These are phyloP conservation scores for Neosilurus hyrtlii DNA, from an alignment of 2,797 vertebrate species.

Conservation along the genomic window DNA sequence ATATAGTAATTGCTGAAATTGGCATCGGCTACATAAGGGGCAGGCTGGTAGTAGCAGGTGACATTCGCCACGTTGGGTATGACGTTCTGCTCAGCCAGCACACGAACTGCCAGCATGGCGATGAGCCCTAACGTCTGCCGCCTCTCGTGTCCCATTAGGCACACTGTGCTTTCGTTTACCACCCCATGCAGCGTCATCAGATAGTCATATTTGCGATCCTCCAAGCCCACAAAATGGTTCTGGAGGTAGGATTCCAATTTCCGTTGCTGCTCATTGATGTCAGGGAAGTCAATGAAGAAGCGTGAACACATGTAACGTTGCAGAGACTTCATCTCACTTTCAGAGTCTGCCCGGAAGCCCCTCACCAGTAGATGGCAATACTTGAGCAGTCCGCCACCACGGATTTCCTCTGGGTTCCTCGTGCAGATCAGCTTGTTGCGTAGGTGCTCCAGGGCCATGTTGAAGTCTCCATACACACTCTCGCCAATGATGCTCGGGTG, in stretches of 20 bases:
- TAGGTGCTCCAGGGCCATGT: conserved; percentile 91
- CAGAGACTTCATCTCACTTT: conserved; percentile 93
- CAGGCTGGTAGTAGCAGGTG: conserved; percentile 98
- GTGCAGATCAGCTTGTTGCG: conserved; percentile 95
- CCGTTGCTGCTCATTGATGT: conserved; percentile 94
- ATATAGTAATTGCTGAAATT: conserved; percentile 99
- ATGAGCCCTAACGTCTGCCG: conserved; percentile 96
- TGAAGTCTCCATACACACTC: conserved; percentile 94
- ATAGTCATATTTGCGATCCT: conserved; percentile 99
- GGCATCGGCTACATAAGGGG: conserved; percentile 94
- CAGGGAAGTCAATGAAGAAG: conserved; percentile 99
- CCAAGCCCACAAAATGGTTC: conserved; percentile 98
- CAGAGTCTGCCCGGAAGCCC: conserved; percentile 89
- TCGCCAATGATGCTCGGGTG: conserved; percentile 96
- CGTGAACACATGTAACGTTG: conserved; percentile 99
- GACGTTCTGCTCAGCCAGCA: conserved; percentile 96
- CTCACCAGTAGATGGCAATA: conserved; percentile 98
- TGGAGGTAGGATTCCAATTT: conserved; percentile 99
- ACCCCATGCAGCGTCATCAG: conserved; percentile 95
- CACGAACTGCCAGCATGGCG: conserved; percentile 94
- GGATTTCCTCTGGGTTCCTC: conserved; percentile 95
- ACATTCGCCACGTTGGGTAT: conserved; percentile 98
- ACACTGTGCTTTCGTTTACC: conserved; percentile 98
- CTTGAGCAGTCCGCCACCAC: conserved; percentile 94
- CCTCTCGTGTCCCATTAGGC: conserved; percentile 98